These are phyloP conservation scores for Lepus europaeus DNA, from an alignment of 2,113 vertebrate species.

Conservation along the genomic window DNA sequence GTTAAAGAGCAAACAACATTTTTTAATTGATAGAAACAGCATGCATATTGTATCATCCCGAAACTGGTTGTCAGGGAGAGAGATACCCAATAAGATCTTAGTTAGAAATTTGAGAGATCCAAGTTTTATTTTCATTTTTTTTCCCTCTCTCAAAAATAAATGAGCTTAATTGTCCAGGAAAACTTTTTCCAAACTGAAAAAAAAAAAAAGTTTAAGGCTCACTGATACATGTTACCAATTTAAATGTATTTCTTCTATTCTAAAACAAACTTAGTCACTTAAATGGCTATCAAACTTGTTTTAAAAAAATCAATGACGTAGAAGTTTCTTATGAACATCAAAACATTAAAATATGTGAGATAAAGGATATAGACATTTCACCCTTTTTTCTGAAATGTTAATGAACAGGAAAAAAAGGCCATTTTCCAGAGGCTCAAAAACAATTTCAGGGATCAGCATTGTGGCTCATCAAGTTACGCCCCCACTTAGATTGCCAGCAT, in stretches of 20 bases:
- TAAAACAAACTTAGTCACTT: background rate
- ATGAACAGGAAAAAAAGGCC: conserved; percentile 79
- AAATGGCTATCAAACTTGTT: background rate
- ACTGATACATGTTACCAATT: background rate
- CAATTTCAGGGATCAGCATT: too few relatives aligned
- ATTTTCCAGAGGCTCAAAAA: conserved; percentile 70
- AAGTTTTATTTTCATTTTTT: conserved; percentile 37
- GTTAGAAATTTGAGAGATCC: conserved; percentile 39
- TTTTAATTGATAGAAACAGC: background rate
- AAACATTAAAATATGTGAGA: background rate
- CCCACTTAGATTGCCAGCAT: too few relatives aligned
- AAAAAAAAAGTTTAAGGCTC: background rate
- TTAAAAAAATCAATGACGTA: background rate
- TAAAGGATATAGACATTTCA: conserved; percentile 37
- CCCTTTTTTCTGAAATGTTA: conserved; percentile 67
- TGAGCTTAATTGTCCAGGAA: conserved; percentile 32
- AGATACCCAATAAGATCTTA: background rate
- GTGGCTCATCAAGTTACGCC: too few relatives aligned
- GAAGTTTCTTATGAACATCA: background rate
- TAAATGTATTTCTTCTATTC: conserved; percentile 15
- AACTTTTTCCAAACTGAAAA: background rate
- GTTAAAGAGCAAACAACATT: conserved; percentile 47
- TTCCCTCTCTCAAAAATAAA: background rate
- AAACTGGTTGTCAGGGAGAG: background rate
- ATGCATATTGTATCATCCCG: conserved; percentile 32